phyloP scores from a whole-genome alignment of 2,888 invertebrate genomes.

The Mellilla xanthometata region DNA sequence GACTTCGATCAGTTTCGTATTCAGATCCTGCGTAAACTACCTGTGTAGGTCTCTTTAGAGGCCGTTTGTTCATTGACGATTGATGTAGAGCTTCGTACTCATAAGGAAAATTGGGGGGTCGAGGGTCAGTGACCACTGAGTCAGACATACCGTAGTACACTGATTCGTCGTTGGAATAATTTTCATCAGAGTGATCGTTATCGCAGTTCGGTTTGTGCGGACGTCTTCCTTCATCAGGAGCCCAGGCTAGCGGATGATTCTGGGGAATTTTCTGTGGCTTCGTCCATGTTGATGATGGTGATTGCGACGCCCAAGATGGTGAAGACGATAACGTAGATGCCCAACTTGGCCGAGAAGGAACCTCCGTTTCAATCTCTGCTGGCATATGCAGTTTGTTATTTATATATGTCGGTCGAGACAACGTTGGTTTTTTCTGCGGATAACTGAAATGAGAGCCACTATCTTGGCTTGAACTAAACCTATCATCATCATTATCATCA shows the following conservation, averaged over 20 bases:
- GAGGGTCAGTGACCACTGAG: conserved; percentile 71
- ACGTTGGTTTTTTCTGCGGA: conserved; percentile 59
- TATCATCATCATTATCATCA: conserved; percentile 34
- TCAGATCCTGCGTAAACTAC: conserved; percentile 77
- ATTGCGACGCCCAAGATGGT: conserved; percentile 40
- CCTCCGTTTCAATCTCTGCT: conserved; percentile 60
- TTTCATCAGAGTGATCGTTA: conserved; percentile 58
- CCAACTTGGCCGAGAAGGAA: conserved; percentile 63
- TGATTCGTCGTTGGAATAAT: conserved; percentile 54
- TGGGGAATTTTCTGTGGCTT: conserved; percentile 54
- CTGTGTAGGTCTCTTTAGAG: conserved; percentile 68
- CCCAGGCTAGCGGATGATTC: conserved; percentile 58
- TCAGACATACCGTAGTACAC: conserved; percentile 69
- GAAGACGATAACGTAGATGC: conserved; percentile 11
- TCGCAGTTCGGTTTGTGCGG: conserved; percentile 73
- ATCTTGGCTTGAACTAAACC: conserved; percentile 47
- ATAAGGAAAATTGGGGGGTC: conserved; percentile 74
- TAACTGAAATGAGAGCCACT: conserved; percentile 52
- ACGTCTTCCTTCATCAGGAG: conserved; percentile 65
- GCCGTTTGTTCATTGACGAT: conserved; percentile 53
- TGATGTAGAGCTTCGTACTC: conserved; percentile 72
- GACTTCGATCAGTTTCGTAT: conserved; percentile 55
- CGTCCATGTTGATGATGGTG: conserved; percentile 18
- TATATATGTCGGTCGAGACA: conserved; percentile 62
- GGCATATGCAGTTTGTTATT: conserved; percentile 65